Conservation (phyloP, 2,113 vertebrate genomes). For the Lepus americanus region DNA sequence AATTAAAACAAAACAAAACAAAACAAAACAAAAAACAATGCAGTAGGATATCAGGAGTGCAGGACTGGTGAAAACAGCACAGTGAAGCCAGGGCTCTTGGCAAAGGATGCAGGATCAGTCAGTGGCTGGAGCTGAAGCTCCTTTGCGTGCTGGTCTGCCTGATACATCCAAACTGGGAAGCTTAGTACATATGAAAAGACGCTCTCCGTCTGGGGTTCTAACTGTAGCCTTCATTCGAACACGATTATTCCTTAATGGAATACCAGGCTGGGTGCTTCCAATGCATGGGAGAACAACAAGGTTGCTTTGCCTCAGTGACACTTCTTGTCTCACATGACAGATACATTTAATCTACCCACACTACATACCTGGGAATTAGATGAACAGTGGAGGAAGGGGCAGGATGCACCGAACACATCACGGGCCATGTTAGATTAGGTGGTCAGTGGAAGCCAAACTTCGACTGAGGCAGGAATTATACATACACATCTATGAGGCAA, state of each 20-base stretch:
- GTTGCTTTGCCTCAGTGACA: background rate
- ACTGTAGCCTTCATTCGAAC: background rate
- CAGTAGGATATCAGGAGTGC: fast-evolving
- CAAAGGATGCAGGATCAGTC: background rate
- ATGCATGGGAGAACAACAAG: background rate
- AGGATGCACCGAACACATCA: background rate
- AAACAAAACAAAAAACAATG: too few relatives aligned
- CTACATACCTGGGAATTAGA: background rate
- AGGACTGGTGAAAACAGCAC: too few relatives aligned
- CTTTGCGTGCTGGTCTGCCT: too few relatives aligned
- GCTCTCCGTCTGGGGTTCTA: too few relatives aligned
- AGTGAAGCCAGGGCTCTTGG: background rate
- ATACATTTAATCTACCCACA: background rate
- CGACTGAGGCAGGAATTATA: background rate
- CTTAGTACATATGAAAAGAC: background rate
- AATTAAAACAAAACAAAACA: too few relatives aligned
- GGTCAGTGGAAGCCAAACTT: background rate
- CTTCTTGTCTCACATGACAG: background rate
- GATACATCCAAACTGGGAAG: background rate
- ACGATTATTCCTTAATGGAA: background rate
- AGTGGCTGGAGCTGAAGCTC: too few relatives aligned
- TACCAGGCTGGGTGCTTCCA: background rate
- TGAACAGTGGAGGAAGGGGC: background rate
- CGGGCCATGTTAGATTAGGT: fast-evolving
- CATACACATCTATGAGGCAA: background rate